Evolutionary conservation across 1,140 invertebrate species (phyloP).

Genomic region (Cardiocondyla obscurior): DNA sequence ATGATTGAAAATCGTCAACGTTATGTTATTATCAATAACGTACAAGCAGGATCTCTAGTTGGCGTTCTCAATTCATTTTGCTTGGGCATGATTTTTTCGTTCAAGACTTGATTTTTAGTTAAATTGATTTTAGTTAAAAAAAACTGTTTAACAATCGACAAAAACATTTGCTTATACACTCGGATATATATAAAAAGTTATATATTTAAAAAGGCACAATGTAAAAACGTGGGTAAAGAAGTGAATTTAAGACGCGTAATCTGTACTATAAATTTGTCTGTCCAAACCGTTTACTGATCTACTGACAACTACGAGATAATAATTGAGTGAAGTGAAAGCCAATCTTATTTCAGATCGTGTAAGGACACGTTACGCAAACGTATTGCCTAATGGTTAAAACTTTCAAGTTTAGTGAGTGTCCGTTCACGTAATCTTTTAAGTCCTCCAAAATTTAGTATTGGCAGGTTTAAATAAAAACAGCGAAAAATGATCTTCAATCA

Average conservation of each 20-base stretch:
- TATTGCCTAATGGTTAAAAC: constrained; percentile 69
- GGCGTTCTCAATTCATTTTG: constrained; percentile 62
- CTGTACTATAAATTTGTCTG: background rate
- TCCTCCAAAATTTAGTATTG: constrained; percentile 48
- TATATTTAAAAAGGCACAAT: background rate
- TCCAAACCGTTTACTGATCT: constrained; percentile 32
- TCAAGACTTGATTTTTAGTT: background rate
- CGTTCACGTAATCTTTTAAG: constrained; percentile 3
- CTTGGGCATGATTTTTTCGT: constrained; percentile 65
- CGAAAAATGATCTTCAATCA: constrained; percentile 66
- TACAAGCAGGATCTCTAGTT: constrained; percentile 65
- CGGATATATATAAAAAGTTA: background rate
- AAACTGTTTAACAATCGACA: background rate
- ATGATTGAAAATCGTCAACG: background rate
- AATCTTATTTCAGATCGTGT: constrained; percentile 63
- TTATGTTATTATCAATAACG: constrained; percentile 42
- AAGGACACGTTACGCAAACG: constrained; percentile 68
- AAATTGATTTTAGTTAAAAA: background rate
- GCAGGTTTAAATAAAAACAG: constrained; percentile 76
- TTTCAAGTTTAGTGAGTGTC: constrained; percentile 52
- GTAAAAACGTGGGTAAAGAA: background rate
- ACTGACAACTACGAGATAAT: constrained; percentile 72
- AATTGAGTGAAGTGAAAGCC: constrained; percentile 75
- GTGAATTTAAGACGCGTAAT: background rate
- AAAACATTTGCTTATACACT: constrained; percentile 13